Conservation (phyloP, 2,797 vertebrate genomes). For the Gymnothorax javanicus region DNA sequence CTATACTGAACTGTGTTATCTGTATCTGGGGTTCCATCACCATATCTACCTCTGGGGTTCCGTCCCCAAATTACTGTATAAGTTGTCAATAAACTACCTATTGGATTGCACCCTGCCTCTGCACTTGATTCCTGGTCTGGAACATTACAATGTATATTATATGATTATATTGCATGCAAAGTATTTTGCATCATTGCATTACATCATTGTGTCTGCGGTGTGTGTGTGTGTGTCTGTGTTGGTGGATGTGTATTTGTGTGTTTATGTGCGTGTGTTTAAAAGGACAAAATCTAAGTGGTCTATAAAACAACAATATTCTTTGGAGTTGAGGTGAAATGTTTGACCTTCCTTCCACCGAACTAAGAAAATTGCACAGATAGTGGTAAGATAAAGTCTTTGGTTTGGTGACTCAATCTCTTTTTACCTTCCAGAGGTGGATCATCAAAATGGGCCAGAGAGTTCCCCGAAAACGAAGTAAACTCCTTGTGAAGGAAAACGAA, state of each 20-base stretch:
- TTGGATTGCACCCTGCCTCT: too few relatives aligned
- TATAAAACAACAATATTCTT: neutral
- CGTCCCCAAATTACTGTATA: too few relatives aligned
- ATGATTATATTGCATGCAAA: too few relatives aligned
- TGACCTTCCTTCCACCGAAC: neutral
- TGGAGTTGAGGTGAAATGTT: neutral
- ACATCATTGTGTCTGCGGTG: neutral
- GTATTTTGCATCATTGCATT: too few relatives aligned
- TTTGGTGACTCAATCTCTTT: neutral
- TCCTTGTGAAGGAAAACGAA: neutral
- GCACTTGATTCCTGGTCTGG: too few relatives aligned
- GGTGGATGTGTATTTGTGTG: neutral
- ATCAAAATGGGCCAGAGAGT: neutral
- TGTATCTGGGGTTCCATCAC: too few relatives aligned
- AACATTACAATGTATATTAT: too few relatives aligned
- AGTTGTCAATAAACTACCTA: too few relatives aligned
- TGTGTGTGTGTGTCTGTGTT: neutral
- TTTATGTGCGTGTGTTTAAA: neutral
- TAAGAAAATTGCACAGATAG: conserved; percentile 1
- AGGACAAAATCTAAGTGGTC: neutral
- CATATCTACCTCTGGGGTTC: too few relatives aligned
- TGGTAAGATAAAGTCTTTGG: neutral
- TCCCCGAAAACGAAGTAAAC: conserved; percentile 3
- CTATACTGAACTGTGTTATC: too few relatives aligned
- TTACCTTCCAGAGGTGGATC: neutral